These are phyloP conservation scores for Triplophysa yarkandensis DNA, from an alignment of 2,797 vertebrate genomes.

Conservation along the genomic window DNA sequence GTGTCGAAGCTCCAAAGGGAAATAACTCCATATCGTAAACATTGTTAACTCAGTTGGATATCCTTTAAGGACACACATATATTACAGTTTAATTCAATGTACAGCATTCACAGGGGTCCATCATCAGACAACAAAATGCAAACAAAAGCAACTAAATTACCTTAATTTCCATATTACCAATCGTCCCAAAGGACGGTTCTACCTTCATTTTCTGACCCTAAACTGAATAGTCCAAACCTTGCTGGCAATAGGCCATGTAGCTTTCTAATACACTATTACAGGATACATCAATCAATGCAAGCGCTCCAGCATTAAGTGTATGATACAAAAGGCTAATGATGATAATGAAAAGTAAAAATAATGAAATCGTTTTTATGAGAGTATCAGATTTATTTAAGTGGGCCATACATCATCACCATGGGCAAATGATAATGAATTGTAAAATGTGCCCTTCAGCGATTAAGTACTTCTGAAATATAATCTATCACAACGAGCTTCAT, in stretches of 20 bases:
- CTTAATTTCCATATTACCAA: slow-evolving; percentile 81
- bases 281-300: slow-evolving; percentile 80
- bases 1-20: not conserved
- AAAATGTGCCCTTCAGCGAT: slow-evolving; percentile 85
- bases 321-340: slow-evolving; percentile 45
- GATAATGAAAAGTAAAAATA: slow-evolving; percentile 57
- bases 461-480: slow-evolving; percentile 75
- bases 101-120: slow-evolving; percentile 81
- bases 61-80: slow-evolving; percentile 76
- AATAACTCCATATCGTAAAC: not conserved
- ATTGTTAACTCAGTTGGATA: slow-evolving; percentile 81
- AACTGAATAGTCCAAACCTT: slow-evolving; percentile 83
- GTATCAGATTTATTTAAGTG: slow-evolving; percentile 85
- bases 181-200: slow-evolving; percentile 82
- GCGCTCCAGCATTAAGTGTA: slow-evolving; percentile 82
- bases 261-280: slow-evolving; percentile 76
- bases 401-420: slow-evolving; percentile 84
- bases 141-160: slow-evolving; percentile 88
- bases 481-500: slow-evolving; percentile 81
- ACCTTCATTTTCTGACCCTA: slow-evolving; percentile 84
- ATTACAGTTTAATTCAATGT: slow-evolving; percentile 83
- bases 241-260: slow-evolving; percentile 73
- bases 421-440: slow-evolving; percentile 88
- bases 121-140: slow-evolving; percentile 74
- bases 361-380: slow-evolving; percentile 63